phyloP scores from a whole-genome alignment of 2,888 invertebrate genomes.

The Ommatoiulus sabulosus region DNA sequence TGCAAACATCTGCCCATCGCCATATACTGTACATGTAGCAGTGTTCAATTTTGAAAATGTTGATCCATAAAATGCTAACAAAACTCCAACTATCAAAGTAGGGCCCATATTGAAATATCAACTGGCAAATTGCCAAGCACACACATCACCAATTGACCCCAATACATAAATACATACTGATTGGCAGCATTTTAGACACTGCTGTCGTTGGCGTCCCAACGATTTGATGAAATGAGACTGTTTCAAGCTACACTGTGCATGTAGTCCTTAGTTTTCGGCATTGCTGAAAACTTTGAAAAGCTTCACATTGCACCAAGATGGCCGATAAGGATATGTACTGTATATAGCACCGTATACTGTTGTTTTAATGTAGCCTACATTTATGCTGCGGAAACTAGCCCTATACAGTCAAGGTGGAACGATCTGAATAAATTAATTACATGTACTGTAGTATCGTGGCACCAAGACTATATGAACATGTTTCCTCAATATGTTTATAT shows the following conservation, averaged over 20 bases:
- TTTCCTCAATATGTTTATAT: slow-evolving; percentile 16
- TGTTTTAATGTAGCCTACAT: no score
- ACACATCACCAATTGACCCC: neutral
- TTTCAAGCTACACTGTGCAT: no score
- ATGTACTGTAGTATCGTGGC: neutral
- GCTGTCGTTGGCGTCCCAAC: neutral
- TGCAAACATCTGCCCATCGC: neutral
- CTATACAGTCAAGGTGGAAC: neutral
- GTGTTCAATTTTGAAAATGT: neutral
- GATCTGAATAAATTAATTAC: neutral
- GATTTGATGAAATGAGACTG: neutral
- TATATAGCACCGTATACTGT: no score
- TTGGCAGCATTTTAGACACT: neutral
- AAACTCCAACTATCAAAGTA: neutral
- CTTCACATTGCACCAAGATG: no score
- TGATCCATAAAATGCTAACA: slow-evolving; percentile 5
- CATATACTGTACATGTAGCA: neutral
- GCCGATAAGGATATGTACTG: no score
- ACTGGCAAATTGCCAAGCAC: slow-evolving; percentile 12
- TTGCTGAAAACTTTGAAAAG: no score
- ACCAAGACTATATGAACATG: neutral
- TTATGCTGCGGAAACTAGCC: no score
- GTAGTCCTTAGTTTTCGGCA: no score
- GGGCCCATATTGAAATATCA: neutral
- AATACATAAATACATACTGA: slow-evolving; percentile 8